Evolutionary conservation across 2,113 vertebrate species (phyloP), one percentile per base, ranked within the genome.

Genomic region (Gallinago paraguaiae): DNA sequence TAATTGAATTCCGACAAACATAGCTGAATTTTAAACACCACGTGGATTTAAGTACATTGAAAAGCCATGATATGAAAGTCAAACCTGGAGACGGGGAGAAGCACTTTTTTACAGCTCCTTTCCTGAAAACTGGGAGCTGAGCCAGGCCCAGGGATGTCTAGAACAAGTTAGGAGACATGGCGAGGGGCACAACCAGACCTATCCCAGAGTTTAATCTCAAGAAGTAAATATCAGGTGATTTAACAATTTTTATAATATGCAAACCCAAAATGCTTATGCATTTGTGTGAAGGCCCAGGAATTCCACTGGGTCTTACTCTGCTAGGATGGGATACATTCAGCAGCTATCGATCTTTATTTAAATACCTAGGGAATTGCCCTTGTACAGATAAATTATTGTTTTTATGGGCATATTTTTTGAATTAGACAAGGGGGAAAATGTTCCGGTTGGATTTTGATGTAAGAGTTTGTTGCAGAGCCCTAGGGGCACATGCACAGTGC

Each of bases 1-100:
- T 97, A 97, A 98, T 97, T 98, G 97, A 97, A 97, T 97, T 96
- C 93, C 35, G 12, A 94, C 87, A 77, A 96, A 91, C 16, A 84
- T 51, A 86, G 91, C 90, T 94, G 96, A 93, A 94, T 97, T 97
- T 97, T 96, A 97, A 97, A 88, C 90, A 94, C 78, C 57, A 24
- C 23, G 1, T 48, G 80, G 82, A 84, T 69, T 79, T 81, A 82
- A 76, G 43, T 28, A 35, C 85, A 12, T 11, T 37, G 77, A 86
- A 86, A 82, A 81, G 76, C 92, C 88, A 68, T 18, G 60, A 72
- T 71, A 43, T 45, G 86, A 82, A 93, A 95, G 82, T 78, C 86
- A 92, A 92, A 77, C 48, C 76, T 65, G 75, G 69, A 92, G 86
- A 67, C 59, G 25, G 50, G 46, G 35, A 91, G 23, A 43, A 60